These are phyloP conservation scores for Ruditapes philippinarum DNA, from an alignment of 1,140 invertebrate genomes.

Conservation along the genomic window DNA sequence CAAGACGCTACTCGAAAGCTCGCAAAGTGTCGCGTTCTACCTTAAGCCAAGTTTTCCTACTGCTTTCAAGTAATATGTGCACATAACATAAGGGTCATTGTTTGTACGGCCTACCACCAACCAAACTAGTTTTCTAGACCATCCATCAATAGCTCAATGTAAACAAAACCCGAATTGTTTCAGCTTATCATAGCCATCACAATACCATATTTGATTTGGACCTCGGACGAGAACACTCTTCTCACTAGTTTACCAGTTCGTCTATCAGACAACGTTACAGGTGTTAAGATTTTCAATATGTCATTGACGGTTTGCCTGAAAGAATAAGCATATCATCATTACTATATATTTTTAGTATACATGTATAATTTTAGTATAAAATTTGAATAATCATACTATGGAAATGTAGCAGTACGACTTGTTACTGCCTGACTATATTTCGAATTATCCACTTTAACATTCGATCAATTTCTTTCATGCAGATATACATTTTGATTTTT, in stretches of 20 bases:
- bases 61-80: conserved; percentile 32
- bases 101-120: conserved; percentile 31
- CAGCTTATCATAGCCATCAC: conserved; percentile 43
- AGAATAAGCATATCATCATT: background rate
- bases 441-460: background rate
- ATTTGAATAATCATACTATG: too few relatives aligned
- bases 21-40: too few relatives aligned
- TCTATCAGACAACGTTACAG: background rate
- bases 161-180: conserved; percentile 48
- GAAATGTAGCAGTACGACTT: too few relatives aligned
- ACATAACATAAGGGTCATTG: conserved; percentile 37
- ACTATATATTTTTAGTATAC: background rate
- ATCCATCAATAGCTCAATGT: conserved; percentile 48
- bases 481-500: too few relatives aligned
- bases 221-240: background rate
- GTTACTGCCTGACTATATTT: background rate
- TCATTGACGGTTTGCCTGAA: background rate
- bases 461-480: too few relatives aligned
- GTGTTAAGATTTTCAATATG: too few relatives aligned
- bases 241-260: background rate
- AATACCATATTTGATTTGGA: conserved; percentile 42
- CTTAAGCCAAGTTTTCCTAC: background rate
- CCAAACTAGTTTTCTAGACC: conserved; percentile 46
- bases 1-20: too few relatives aligned
- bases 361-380: too few relatives aligned